Evolutionary conservation across 92 coral and sea anemone genomes (phyloP).

Genomic region (Actinostola sp.): DNA sequence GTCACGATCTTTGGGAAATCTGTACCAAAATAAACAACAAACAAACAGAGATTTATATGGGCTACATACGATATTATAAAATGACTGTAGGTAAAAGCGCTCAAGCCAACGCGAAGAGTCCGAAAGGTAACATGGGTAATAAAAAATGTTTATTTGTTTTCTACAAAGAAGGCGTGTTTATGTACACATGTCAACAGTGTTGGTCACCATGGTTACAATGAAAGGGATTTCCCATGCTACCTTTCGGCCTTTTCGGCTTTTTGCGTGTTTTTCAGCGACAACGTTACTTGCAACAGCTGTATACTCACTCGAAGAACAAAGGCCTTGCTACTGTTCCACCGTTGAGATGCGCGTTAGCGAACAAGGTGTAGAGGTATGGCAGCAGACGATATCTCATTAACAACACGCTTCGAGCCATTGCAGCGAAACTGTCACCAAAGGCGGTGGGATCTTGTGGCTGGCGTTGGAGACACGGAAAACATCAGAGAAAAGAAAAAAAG

Average conservation of each 20-base stretch:
- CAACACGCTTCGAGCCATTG: conserved; percentile 66
- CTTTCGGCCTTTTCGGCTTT: not conserved
- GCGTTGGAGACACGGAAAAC: not conserved
- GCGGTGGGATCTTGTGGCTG: conserved; percentile 87
- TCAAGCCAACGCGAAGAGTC: not conserved
- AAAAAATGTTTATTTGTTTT: not conserved
- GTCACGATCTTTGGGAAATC: conserved; percentile 72
- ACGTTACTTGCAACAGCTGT: no score
- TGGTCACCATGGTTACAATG: not conserved
- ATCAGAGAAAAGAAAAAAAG: not conserved
- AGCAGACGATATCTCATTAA: conserved; percentile 80
- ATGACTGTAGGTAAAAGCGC: not conserved
- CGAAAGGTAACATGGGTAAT: not conserved
- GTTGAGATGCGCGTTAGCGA: conserved; percentile 61
- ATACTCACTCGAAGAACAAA: conserved; percentile 77
- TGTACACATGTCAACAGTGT: not conserved
- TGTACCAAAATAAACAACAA: conserved; percentile 17
- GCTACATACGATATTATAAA: no score
- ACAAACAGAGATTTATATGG: no score
- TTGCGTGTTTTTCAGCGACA: not conserved
- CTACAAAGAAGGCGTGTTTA: no score
- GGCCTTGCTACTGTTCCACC: conserved; percentile 94
- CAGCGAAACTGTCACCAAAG: conserved; percentile 72
- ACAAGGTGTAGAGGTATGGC: conserved; percentile 90
- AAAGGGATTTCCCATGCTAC: not conserved